Evolutionary conservation across 1,140 invertebrate genomes (phyloP).

Genomic region (Argopecten irradians): DNA sequence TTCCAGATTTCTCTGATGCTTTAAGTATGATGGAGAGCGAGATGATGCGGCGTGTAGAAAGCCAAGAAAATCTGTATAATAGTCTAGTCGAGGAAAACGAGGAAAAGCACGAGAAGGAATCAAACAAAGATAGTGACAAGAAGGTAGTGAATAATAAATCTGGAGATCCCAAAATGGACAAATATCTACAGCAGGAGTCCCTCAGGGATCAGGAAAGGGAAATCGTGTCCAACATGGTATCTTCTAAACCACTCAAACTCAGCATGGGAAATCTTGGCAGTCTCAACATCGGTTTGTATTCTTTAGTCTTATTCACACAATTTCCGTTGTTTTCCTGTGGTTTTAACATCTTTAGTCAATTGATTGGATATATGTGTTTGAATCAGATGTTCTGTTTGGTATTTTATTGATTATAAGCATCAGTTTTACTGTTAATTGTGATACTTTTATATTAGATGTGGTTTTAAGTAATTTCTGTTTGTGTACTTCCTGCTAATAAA

Average conservation of each 20-base stretch:
- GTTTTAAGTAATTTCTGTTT: too few relatives aligned
- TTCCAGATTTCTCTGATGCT: constrained; percentile 25
- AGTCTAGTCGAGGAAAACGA: not conserved
- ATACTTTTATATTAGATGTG: too few relatives aligned
- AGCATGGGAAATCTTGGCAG: constrained; percentile 39
- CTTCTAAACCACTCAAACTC: constrained; percentile 46
- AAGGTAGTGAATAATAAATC: constrained; percentile 28
- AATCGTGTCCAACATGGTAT: constrained; percentile 44
- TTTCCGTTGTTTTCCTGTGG: not conserved
- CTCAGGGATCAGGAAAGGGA: constrained; percentile 41
- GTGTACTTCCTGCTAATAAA: too few relatives aligned
- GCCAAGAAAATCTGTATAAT: not conserved
- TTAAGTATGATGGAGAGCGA: constrained; percentile 44
- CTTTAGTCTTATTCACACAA: not conserved
- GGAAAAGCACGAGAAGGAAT: constrained; percentile 52
- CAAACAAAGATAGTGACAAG: constrained; percentile 31
- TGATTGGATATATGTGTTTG: too few relatives aligned
- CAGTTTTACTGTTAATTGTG: too few relatives aligned
- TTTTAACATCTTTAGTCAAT: not conserved
- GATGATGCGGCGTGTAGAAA: constrained; percentile 5
- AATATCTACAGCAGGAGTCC: constrained; percentile 37
- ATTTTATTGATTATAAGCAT: too few relatives aligned
- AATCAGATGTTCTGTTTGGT: too few relatives aligned
- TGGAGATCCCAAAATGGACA: constrained; percentile 45
- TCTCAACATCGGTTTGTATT: constrained; percentile 49